Evolutionary conservation across 1,140 invertebrate genomes (phyloP).

Genomic region (Trichonephila inaurata): DNA sequence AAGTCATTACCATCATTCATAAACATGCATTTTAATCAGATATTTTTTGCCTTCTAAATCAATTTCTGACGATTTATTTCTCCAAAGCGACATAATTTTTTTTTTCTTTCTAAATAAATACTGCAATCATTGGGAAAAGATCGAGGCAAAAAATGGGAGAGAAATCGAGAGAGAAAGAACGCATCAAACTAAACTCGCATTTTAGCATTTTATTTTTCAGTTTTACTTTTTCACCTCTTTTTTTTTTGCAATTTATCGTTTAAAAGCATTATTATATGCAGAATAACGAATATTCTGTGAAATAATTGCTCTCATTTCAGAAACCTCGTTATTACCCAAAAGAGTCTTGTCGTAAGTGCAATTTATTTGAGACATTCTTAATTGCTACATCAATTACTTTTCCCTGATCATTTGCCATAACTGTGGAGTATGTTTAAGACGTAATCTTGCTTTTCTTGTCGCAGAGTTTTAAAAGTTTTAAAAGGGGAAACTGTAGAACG

Average conservation of each 20-base stretch:
- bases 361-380: slow-evolving; percentile 64
- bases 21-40: slow-evolving; percentile 11
- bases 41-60: background rate
- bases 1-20: slow-evolving; percentile 58
- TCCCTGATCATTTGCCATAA: slow-evolving; percentile 52
- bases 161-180: too few species aligned
- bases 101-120: background rate
- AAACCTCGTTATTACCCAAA: slow-evolving; percentile 56
- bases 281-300: slow-evolving; percentile 51
- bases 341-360: slow-evolving; percentile 49
- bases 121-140: background rate
- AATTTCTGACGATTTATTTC: slow-evolving; percentile 31
- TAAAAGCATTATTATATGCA: slow-evolving; percentile 41
- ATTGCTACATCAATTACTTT: slow-evolving; percentile 60
- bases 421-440: slow-evolving; percentile 2
- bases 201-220: background rate
- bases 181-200: too few species aligned
- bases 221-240: background rate
- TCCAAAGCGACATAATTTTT: background rate
- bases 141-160: background rate
- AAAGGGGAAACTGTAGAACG: slow-evolving; percentile 22
- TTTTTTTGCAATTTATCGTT: slow-evolving; percentile 32
- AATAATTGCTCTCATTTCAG: slow-evolving; percentile 67
- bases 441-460: slow-evolving; percentile 13
- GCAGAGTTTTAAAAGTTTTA: slow-evolving; percentile 25